Evolutionary conservation across 2,113 vertebrate species (phyloP).

Genomic region (Tupaia tana): DNA sequence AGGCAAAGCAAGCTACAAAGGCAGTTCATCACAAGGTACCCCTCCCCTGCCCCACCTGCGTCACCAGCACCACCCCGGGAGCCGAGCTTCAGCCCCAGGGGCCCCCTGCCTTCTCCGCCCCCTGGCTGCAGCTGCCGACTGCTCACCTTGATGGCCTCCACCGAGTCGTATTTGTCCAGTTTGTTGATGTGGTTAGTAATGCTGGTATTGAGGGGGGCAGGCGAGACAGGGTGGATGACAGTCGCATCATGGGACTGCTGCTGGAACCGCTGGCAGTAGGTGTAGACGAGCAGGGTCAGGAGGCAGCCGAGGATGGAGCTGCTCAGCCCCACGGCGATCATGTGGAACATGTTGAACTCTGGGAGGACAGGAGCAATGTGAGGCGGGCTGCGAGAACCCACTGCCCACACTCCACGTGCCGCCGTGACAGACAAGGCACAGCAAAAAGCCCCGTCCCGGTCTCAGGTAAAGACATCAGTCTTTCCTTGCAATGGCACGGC

Average conservation of each 20-base stretch:
- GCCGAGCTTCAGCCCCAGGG: too few relatives aligned
- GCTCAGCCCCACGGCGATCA: constrained; percentile 97
- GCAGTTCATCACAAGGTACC: rapidly evolving
- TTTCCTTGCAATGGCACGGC: not conserved
- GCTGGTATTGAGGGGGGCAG: constrained; percentile 96
- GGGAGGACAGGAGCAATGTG: constrained; percentile 2
- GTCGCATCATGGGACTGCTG: constrained; percentile 98
- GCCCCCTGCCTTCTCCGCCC: not conserved
- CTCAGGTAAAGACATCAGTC: not conserved
- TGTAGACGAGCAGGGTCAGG: constrained; percentile 95
- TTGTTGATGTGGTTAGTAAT: constrained; percentile 99
- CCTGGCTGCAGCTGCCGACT: not conserved
- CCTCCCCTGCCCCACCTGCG: rapidly evolving
- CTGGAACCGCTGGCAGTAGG: constrained; percentile 97
- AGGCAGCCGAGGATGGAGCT: constrained; percentile 97
- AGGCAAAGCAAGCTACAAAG: not conserved
- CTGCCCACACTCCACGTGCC: too few relatives aligned
- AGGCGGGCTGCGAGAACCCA: too few relatives aligned
- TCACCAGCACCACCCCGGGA: rapidly evolving
- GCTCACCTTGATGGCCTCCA: constrained; percentile 98
- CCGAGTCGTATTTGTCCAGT: constrained; percentile 97
- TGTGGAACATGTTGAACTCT: constrained; percentile 99
- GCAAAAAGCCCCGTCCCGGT: rapidly evolving
- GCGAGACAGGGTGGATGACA: constrained; percentile 96
- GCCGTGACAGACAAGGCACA: too few relatives aligned